Conservation (phyloP, 2,888 invertebrate species). For the Vesta saturnalis region DNA sequence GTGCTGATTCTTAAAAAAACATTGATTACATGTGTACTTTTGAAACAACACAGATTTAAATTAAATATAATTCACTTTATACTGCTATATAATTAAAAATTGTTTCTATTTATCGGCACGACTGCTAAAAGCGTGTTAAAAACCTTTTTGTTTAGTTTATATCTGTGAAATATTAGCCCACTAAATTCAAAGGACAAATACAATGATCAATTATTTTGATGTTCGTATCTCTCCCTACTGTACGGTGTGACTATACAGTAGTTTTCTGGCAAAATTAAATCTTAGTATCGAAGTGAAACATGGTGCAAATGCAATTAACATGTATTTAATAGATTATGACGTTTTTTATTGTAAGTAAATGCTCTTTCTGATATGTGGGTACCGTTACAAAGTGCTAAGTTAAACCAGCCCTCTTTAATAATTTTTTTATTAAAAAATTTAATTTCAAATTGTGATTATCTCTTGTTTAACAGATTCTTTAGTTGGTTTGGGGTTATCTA, state of each 20-base stretch:
- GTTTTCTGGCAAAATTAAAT: too few relatives aligned
- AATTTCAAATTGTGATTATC: constrained; percentile 52
- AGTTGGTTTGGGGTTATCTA: constrained; percentile 56
- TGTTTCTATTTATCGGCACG: too few relatives aligned
- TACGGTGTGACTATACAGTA: too few relatives aligned
- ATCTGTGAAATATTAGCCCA: not conserved
- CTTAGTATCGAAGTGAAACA: too few relatives aligned
- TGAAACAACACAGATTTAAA: constrained; percentile 17
- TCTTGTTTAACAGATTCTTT: constrained; percentile 47
- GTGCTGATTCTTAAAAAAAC: constrained; percentile 42
- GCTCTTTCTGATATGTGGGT: not conserved
- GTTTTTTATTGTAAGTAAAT: not conserved
- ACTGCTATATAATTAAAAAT: too few relatives aligned
- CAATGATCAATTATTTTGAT: too few relatives aligned
- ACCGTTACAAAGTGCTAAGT: constrained; percentile 3
- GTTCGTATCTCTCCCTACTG: too few relatives aligned
- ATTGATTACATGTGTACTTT: not conserved
- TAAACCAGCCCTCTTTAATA: constrained; percentile 50
- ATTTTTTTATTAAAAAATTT: constrained; percentile 31
- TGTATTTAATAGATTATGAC: not conserved
- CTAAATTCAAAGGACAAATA: not conserved
- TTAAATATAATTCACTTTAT: constrained; percentile 8
- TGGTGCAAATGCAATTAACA: not conserved
- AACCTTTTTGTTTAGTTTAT: not conserved
- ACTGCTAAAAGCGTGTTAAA: too few relatives aligned